phyloP scores from a whole-genome alignment of 2,888 invertebrate species.

The Xanthostigma xanthostigma region DNA sequence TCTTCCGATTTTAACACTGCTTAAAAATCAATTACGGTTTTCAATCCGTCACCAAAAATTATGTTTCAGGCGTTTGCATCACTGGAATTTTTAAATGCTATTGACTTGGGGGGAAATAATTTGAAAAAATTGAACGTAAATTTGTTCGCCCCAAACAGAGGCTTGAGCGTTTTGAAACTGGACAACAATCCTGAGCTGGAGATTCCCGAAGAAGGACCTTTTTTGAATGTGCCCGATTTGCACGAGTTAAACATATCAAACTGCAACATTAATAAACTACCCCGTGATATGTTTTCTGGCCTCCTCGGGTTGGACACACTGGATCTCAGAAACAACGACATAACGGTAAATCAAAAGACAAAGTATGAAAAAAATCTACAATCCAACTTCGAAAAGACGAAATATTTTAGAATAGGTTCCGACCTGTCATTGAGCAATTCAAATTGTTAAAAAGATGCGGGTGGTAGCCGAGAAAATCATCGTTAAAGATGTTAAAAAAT shows the following conservation, averaged over 20 bases:
- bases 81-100: constrained; percentile 21
- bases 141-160: constrained; percentile 26
- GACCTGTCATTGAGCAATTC: too few species aligned
- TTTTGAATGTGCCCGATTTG: constrained; percentile 24
- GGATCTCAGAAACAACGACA: constrained; percentile 24
- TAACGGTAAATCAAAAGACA: constrained; percentile 14
- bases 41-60: not conserved
- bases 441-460: too few species aligned
- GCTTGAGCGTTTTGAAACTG: constrained; percentile 31
- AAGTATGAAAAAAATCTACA: too few species aligned
- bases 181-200: constrained; percentile 27
- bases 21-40: too few species aligned
- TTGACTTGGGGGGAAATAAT: constrained; percentile 26
- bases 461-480: too few species aligned
- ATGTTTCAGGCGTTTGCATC: constrained; percentile 23
- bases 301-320: constrained; percentile 23
- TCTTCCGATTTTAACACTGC: too few species aligned
- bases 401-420: too few species aligned
- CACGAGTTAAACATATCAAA: constrained; percentile 24
- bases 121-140: constrained; percentile 31
- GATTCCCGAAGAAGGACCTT: constrained; percentile 20
- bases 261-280: constrained; percentile 24
- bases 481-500: too few species aligned
- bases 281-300: constrained; percentile 25
- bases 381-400: too few species aligned